Conservation (phyloP, 2,797 vertebrate genomes). For the Hipposideros larvatus region DNA sequence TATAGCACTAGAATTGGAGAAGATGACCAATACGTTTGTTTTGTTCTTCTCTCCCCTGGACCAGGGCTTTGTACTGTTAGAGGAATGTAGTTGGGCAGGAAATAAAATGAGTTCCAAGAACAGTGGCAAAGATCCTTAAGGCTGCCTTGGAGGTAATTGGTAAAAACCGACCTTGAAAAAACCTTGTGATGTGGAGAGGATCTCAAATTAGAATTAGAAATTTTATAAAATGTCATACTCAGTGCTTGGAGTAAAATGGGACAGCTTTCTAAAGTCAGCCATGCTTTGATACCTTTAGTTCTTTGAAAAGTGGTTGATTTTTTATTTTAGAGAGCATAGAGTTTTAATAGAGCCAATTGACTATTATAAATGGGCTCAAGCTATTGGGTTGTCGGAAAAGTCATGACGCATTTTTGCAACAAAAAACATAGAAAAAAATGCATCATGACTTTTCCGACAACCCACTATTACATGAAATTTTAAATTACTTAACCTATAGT, state of each 20-base stretch:
- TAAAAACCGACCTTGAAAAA: background rate
- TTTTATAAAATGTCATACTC: background rate
- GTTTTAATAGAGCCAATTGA: slow-evolving; percentile 12
- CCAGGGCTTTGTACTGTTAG: background rate
- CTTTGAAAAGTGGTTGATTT: background rate
- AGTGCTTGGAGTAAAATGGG: background rate
- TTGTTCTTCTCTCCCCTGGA: background rate
- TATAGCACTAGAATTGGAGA: slow-evolving; percentile 5
- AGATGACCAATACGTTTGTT: background rate
- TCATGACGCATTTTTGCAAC: too few species aligned
- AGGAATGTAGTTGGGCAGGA: background rate
- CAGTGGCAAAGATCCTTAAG: background rate
- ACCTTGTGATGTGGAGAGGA: background rate
- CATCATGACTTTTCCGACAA: too few species aligned
- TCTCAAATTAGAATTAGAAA: slow-evolving; percentile 27
- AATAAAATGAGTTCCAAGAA: background rate
- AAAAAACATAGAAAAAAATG: too few species aligned
- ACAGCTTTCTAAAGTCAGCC: background rate
- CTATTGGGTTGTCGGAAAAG: background rate
- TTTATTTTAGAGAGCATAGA: background rate
- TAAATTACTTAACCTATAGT: slow-evolving; percentile 24
- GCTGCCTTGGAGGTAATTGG: background rate
- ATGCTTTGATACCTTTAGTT: background rate
- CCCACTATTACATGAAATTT: background rate
- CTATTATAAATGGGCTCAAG: background rate